These are phyloP conservation scores for Cantharis flavilabris DNA, from an alignment of 2,888 invertebrate species.

Conservation along the genomic window DNA sequence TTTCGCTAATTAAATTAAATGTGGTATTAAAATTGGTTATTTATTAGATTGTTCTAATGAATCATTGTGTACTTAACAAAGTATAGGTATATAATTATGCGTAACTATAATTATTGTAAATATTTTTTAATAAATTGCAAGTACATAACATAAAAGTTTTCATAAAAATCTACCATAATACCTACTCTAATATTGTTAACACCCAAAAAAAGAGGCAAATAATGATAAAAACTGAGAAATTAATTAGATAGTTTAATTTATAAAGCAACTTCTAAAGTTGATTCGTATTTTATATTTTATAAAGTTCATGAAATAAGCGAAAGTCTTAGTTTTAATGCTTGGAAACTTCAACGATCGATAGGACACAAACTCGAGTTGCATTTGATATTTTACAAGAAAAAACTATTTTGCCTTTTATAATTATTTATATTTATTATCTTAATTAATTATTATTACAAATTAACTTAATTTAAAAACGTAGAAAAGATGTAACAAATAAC, in stretches of 20 bases:
- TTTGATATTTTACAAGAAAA: too few species aligned
- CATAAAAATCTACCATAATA: neutral
- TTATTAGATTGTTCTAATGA: neutral
- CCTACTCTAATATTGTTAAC: too few species aligned
- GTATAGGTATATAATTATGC: neutral
- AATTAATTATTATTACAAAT: too few species aligned
- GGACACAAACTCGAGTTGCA: neutral
- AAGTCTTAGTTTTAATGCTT: neutral
- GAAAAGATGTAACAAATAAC: too few species aligned
- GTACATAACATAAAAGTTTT: neutral
- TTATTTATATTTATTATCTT: too few species aligned
- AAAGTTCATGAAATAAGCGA: neutral
- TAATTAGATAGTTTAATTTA: too few species aligned
- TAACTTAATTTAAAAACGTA: too few species aligned
- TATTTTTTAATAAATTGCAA: constrained; percentile 2
- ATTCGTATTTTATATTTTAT: neutral
- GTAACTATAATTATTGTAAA: neutral
- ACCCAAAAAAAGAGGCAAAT: too few species aligned
- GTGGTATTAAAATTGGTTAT: neutral
- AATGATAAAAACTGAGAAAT: too few species aligned
- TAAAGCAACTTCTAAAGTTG: too few species aligned
- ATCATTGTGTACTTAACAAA: neutral
- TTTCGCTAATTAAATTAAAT: neutral
- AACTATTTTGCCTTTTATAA: too few species aligned
- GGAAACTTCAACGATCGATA: neutral